Evolutionary conservation across 1,140 invertebrate species (phyloP), one percentile per base, ranked within the genome.

Genomic region (Drosophila parabipectinata): DNA sequence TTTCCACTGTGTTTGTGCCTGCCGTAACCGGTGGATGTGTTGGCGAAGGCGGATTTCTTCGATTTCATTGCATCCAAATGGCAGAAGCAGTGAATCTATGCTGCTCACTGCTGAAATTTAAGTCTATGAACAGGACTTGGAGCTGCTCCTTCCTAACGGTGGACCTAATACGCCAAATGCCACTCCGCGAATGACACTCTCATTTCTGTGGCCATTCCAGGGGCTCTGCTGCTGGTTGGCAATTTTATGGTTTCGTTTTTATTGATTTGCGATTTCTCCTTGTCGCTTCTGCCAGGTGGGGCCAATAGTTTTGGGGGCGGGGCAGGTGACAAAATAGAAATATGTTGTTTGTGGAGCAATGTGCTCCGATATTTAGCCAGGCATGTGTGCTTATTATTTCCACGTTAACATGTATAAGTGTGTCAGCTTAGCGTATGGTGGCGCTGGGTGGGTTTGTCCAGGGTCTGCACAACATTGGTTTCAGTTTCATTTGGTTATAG

Each of bases 1-100:
- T 82, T 73, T n/a, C 75, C 72, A 55, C 66, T 73, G 59, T 87
- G 84, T 66, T 89, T 88, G 48, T 89, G 63, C 41, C 59, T 91
- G 67, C 90, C 79, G 80, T 91, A 91, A 39, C 90, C 90, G 21
- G 90, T 90, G 34, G 90, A 88, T 44, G 85, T 79, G 32, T 91
- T 87, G 62, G 79, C 80, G 53, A 91, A 91, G 32, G 85, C 85
- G 30, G 76, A 77, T 66, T 91, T 91, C 66, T 88, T 90, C 12
- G 82, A 66, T 81, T 91, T 91, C 90, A 90, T 91, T 30, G 62
- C 84, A 79, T 81, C 71, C 75, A 75, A 51, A 60, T 44, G 14
- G 48, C 26, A 47, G 44, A 15, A 4, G 26, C 51, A 45, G 39
- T 32, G 26, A 34, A 34, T 26, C 32, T n/a, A 9, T 57, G 37